phyloP scores from a whole-genome alignment of 2,113 vertebrate genomes.

The Brachyistius frenatus region DNA sequence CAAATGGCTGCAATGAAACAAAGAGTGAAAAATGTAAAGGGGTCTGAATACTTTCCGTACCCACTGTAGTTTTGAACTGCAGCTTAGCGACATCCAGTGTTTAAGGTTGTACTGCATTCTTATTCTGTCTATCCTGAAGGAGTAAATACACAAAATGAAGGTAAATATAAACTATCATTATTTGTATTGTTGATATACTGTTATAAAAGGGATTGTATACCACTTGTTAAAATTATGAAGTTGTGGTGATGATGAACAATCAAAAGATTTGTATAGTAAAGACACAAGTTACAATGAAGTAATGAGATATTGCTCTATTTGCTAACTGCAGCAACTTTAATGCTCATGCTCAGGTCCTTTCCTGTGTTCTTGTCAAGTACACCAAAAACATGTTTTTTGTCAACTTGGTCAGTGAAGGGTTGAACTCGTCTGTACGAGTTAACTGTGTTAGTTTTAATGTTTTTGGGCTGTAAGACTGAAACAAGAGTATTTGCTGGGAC shows the following conservation, averaged over 20 bases:
- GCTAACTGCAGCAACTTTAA: slow-evolving; percentile 45
- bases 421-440: slow-evolving; percentile 10
- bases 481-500: slow-evolving; percentile 20
- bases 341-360: slow-evolving; percentile 70
- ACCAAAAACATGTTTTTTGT: slow-evolving; percentile 60
- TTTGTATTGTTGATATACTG: slow-evolving; percentile 32
- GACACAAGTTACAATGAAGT: slow-evolving; percentile 18
- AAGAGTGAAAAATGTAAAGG: no score
- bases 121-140: slow-evolving; percentile 18
- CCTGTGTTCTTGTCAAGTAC: slow-evolving; percentile 56
- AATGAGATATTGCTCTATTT: slow-evolving; percentile 40
- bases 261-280: slow-evolving; percentile 40
- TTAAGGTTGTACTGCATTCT: slow-evolving; percentile 27
- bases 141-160: slow-evolving; percentile 26
- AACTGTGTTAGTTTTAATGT: slow-evolving; percentile 10
- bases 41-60: no score
- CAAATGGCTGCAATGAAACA: no score
- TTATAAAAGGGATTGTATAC: slow-evolving; percentile 68
- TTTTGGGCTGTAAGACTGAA: slow-evolving; percentile 26
- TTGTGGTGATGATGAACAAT: slow-evolving; percentile 58
- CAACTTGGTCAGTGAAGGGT: slow-evolving; percentile 19
- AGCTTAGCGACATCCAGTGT: slow-evolving; percentile 19
- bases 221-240: slow-evolving; percentile 57
- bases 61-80: slow-evolving; percentile 27
- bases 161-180: slow-evolving; percentile 27